These are phyloP conservation scores for Zootoca vivipara DNA, from an alignment of 2,113 vertebrate genomes.

Conservation along the genomic window DNA sequence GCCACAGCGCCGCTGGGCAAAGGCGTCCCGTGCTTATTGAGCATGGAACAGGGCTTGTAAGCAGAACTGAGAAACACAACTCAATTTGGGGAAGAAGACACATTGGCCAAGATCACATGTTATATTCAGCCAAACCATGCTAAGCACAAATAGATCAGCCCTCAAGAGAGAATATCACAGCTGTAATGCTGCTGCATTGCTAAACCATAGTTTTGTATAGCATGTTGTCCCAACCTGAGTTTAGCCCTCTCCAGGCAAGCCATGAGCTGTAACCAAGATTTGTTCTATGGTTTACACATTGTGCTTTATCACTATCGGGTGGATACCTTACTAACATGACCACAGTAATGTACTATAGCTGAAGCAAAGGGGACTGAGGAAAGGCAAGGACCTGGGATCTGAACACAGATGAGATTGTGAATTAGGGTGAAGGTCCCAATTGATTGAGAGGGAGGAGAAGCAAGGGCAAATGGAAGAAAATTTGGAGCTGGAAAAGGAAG, in stretches of 20 bases:
- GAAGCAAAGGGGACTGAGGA: neutral
- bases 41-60: neutral
- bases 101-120: neutral
- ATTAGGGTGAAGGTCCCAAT: neutral
- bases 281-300: no score
- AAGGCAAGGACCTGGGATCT: neutral
- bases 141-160: no score
- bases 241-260: no score
- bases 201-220: no score
- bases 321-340: neutral
- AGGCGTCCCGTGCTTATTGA: no score
- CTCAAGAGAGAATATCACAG: no score
- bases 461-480: neutral
- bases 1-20: no score
- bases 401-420: neutral
- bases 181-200: no score
- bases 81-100: neutral
- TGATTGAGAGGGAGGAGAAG: neutral
- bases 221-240: no score
- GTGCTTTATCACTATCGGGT: no score
- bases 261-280: no score
- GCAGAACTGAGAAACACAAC: neutral
- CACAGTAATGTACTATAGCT: neutral
- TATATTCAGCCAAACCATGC: no score
- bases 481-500: neutral